Conservation (phyloP, 1,140 invertebrate species). For the Drosophila tristis region DNA sequence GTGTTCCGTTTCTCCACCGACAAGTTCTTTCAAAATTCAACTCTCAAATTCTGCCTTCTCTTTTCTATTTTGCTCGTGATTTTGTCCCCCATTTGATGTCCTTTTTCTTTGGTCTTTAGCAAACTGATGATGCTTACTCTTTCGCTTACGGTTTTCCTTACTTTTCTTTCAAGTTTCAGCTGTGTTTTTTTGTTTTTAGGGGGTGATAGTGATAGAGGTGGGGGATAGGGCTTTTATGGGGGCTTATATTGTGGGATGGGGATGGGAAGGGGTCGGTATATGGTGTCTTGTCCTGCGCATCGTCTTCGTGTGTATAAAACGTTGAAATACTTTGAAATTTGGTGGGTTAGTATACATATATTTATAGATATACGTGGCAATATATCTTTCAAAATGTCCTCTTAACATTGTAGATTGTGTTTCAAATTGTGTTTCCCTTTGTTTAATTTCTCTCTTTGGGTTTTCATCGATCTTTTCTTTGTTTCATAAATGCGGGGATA, state of each 20-base stretch:
- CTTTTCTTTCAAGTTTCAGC: conserved; percentile 20
- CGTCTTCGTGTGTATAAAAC: conserved; percentile 62
- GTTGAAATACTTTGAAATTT: conserved; percentile 83
- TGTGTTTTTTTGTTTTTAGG: not conserved
- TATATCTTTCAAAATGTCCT: conserved; percentile 74
- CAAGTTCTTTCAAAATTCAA: conserved; percentile 5
- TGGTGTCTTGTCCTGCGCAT: conserved; percentile 23
- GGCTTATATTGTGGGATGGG: not conserved
- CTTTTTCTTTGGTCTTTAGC: conserved; percentile 63
- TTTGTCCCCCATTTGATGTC: conserved; percentile 3
- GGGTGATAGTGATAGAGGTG: conserved; percentile 8
- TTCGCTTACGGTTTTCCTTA: conserved; percentile 4
- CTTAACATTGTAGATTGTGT: conserved; percentile 71
- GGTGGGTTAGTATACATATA: conserved; percentile 83
- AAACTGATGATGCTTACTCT: conserved; percentile 33
- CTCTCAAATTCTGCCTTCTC: conserved; percentile 25
- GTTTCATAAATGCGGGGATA: conserved; percentile 53
- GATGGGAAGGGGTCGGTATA: not conserved
- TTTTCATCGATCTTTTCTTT: conserved; percentile 8
- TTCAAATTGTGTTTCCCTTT: conserved; percentile 39
- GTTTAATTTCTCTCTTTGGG: conserved; percentile 4
- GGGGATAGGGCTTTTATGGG: conserved; percentile 1
- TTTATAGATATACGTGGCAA: conserved; percentile 79
- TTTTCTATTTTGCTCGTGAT: not conserved
- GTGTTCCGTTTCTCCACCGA: not conserved